Evolutionary conservation across 2,888 invertebrate genomes (phyloP).

Genomic region (Lasius fuliginosus): DNA sequence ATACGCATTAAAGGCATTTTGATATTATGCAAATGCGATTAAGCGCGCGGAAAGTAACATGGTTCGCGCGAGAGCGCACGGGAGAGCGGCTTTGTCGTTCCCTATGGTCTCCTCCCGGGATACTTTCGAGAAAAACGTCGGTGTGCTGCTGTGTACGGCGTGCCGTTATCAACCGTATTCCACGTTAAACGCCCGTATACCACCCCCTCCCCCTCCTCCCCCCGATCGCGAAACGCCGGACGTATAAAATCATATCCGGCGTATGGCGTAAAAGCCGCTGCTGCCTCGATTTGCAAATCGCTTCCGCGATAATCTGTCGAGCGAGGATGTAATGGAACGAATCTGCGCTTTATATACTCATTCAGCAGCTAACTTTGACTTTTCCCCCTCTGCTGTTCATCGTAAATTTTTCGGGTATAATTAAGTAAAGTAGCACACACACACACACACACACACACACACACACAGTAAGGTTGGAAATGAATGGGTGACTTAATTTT

Average conservation of each 20-base stretch:
- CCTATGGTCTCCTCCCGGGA: slow-evolving; percentile 56
- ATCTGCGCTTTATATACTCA: not conserved
- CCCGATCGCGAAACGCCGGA: slow-evolving; percentile 31
- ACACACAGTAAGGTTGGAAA: not conserved
- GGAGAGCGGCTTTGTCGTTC: slow-evolving; percentile 41
- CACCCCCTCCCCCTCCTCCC: too few relatives aligned
- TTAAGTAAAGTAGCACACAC: not conserved
- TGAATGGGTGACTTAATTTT: not conserved
- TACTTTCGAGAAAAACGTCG: slow-evolving; percentile 39
- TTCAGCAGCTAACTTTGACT: not conserved
- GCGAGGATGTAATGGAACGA: not conserved
- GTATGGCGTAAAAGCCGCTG: slow-evolving; percentile 31
- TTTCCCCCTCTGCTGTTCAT: not conserved
- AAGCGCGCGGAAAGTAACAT: slow-evolving; percentile 68
- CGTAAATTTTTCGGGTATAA: not conserved
- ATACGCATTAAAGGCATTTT: slow-evolving; percentile 83
- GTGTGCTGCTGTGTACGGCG: not conserved
- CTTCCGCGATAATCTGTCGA: slow-evolving; percentile 13
- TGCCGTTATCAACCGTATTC: slow-evolving; percentile 46
- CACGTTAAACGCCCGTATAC: slow-evolving; percentile 41
- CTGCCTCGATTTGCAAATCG: slow-evolving; percentile 31
- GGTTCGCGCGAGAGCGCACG: slow-evolving; percentile 3
- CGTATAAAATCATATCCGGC: slow-evolving; percentile 19
- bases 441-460: too few relatives aligned
- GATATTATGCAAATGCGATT: slow-evolving; percentile 85